phyloP scores from a whole-genome alignment of 2,888 invertebrate species.

The Elegia similella region DNA sequence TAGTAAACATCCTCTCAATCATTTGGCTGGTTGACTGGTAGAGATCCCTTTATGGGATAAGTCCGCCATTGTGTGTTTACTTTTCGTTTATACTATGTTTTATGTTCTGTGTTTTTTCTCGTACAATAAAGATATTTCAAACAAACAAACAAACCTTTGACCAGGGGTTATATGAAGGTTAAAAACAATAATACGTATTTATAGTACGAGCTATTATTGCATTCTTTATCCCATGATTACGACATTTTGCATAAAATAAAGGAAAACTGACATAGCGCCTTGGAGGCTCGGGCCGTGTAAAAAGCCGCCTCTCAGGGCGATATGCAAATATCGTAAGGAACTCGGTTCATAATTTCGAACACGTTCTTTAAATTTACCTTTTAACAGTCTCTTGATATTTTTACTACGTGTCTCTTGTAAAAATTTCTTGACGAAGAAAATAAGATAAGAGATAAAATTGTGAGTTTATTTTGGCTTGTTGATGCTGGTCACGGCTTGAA shows the following conservation, averaged over 20 bases:
- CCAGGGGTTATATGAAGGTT: too few relatives aligned
- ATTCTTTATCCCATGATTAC: background rate
- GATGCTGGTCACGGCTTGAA: conserved; percentile 66
- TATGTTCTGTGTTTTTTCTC: too few relatives aligned
- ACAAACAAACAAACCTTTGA: too few relatives aligned
- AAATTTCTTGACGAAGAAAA: conserved; percentile 55
- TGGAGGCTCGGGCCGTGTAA: background rate
- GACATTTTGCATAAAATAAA: conserved; percentile 9
- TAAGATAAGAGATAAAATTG: conserved; percentile 61
- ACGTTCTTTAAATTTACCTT: conserved; percentile 71
- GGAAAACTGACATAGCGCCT: conserved; percentile 4
- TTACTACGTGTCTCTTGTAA: conserved; percentile 64
- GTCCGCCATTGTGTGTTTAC: too few relatives aligned
- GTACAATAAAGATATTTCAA: too few relatives aligned
- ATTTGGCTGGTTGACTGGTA: too few relatives aligned
- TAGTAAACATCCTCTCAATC: too few relatives aligned
- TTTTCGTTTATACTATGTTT: too few relatives aligned
- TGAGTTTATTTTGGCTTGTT: conserved; percentile 54
- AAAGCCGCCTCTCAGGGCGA: conserved; percentile 32
- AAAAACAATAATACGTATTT: too few relatives aligned
- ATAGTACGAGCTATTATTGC: background rate
- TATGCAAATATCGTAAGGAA: conserved; percentile 58
- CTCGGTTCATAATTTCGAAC: conserved; percentile 60
- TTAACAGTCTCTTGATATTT: conserved; percentile 71
- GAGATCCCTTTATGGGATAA: too few relatives aligned